These are phyloP conservation scores for Agonum fuliginosum DNA, from an alignment of 2,888 invertebrate genomes.

Conservation along the genomic window DNA sequence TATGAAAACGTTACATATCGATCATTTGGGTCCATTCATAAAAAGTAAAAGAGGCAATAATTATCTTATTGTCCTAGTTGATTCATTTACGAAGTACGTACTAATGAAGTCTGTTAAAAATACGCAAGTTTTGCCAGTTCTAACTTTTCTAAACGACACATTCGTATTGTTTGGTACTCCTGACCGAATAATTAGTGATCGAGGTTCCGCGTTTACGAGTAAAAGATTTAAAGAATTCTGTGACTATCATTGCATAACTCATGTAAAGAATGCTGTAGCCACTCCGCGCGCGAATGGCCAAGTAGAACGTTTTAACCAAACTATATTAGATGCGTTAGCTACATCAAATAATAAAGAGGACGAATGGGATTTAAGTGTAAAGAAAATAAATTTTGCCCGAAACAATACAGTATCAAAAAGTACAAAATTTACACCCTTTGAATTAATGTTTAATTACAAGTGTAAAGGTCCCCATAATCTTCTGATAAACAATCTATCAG, in stretches of 20 bases:
- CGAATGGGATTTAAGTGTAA: too few species aligned
- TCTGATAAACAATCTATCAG: not conserved
- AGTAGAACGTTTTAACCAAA: too few species aligned
- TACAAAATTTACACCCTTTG: not conserved
- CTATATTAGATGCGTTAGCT: too few species aligned
- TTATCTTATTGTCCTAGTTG: conserved; percentile 64
- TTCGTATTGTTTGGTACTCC: not conserved
- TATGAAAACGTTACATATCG: conserved; percentile 65
- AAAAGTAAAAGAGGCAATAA: conserved; percentile 61
- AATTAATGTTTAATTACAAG: conserved; percentile 1
- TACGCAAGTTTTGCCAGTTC: not conserved
- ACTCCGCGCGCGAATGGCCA: not conserved
- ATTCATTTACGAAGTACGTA: conserved; percentile 65
- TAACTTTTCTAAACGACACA: not conserved
- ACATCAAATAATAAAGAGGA: too few species aligned
- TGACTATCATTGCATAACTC: too few species aligned
- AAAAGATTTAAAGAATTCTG: not conserved
- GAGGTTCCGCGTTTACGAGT: not conserved
- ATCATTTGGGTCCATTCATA: conserved; percentile 66
- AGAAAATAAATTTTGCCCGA: not conserved
- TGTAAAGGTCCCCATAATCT: conserved; percentile 2
- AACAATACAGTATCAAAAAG: not conserved
- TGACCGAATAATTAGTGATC: not conserved
- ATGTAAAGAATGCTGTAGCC: not conserved
- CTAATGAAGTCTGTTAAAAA: conserved; percentile 61